These are phyloP conservation scores for Odontothrips loti DNA, from an alignment of 2,888 invertebrate species.

Conservation along the genomic window DNA sequence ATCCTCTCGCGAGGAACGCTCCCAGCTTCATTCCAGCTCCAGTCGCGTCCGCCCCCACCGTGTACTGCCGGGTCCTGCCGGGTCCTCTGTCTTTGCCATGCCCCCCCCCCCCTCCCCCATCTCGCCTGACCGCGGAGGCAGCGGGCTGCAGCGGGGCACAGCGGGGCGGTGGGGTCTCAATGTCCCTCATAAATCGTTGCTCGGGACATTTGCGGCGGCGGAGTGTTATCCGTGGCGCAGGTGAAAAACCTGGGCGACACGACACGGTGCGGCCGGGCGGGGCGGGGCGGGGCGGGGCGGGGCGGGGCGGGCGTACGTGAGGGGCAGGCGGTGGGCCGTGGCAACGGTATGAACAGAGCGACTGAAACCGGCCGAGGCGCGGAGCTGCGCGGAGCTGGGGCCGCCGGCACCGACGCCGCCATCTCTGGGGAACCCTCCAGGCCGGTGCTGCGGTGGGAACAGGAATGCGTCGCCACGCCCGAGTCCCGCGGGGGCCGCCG, in stretches of 20 bases:
- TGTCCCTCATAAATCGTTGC: constrained; percentile 22
- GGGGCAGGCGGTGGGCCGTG: no score
- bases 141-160: not conserved
- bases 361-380: not conserved
- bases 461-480: not conserved
- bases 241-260: not conserved
- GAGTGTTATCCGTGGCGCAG: constrained; percentile 17
- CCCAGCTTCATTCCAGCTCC: not conserved
- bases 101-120: not conserved
- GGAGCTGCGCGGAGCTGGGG: no score
- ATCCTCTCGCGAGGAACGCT: no score
- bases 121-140: not conserved
- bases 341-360: no score
- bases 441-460: no score
- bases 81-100: not conserved
- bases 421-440: no score
- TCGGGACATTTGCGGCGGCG: constrained; percentile 9
- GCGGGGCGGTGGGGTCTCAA: not conserved
- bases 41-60: not conserved
- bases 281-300: not conserved
- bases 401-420: not conserved
- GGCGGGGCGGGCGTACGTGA: not conserved
- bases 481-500: not conserved
- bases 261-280: not conserved
- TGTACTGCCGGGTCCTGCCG: no score